A percentile compares a stretch with the other conserved stretches of the same genome.
These are phyloP conservation scores for Germaria angustata DNA, from an alignment of 2,888 invertebrate genomes.

Conservation along the genomic window DNA sequence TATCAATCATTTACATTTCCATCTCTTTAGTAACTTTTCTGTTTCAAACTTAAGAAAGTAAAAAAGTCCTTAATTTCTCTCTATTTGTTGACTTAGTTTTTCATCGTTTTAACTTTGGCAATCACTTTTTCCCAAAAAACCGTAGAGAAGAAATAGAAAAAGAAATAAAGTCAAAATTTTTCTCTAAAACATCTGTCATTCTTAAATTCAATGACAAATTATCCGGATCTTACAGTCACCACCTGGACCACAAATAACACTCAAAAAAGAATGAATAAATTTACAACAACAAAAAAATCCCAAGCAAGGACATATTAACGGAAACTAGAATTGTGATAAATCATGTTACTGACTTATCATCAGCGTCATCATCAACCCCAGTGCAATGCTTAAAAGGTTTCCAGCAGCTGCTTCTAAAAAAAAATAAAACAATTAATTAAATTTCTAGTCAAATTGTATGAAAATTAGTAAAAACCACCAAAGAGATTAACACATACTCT, in stretches of 20 bases:
- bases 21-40: no score
- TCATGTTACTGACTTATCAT: constrained; percentile 55
- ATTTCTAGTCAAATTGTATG: constrained; percentile 65
- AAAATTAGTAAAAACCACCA: constrained; percentile 58
- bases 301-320: constrained; percentile 4
- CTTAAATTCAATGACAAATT: constrained; percentile 63
- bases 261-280: constrained; percentile 39
- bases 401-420: background rate
- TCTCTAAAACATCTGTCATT: constrained; percentile 55
- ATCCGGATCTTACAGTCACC: constrained; percentile 59
- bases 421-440: constrained; percentile 62
- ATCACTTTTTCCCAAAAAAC: background rate
- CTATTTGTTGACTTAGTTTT: no score
- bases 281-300: background rate
- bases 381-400: constrained; percentile 18
- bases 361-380: constrained; percentile 20
- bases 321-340: constrained; percentile 52
- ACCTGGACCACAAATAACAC: constrained; percentile 63
- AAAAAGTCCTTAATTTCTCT: no score
- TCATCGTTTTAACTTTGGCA: background rate
- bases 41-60: no score
- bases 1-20: no score
- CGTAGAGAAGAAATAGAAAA: no score
- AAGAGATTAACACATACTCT: constrained; percentile 17
- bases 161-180: constrained; percentile 50